Percentiles rank a stretch among this genome's conserved stretches.
Conservation (phyloP, 2,113 vertebrate species). For the human region GRCh38 chr2:70766001-70766500, state of each 20-base stretch:
- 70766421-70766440: neutral
- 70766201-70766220: neutral
- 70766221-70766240: neutral
- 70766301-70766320: neutral
- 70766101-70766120: neutral
- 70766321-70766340: neutral
- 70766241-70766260: neutral
- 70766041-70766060: slow-evolving; percentile 32
- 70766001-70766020: slow-evolving; percentile 21
- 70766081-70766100: neutral
- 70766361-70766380: neutral
- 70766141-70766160: neutral
- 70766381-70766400: neutral
- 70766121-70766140: neutral
- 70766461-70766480: too few relatives aligned
- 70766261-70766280: neutral
- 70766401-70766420: neutral
- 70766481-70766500: slow-evolving; percentile 4
- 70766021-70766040: neutral
- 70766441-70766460: neutral
- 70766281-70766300: neutral
- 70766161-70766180: neutral
- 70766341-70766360: neutral
- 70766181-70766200: neutral
- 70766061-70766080: neutral